phyloP scores from a whole-genome alignment of 2,113 vertebrate genomes.

The Desmodus rotundus region DNA sequence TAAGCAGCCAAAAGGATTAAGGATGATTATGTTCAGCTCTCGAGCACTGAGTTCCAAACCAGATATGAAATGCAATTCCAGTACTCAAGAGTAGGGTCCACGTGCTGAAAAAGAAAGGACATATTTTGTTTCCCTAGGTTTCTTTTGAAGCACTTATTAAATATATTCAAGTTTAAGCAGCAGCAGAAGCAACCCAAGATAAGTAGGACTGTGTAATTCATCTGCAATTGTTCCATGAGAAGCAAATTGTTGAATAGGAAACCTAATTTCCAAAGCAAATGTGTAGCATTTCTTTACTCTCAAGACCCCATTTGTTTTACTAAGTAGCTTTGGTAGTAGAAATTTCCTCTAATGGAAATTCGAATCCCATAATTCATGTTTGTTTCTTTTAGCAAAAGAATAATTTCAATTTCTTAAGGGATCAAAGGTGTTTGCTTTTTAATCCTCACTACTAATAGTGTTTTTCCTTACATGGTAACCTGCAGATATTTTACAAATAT shows the following conservation, averaged over 20 bases:
- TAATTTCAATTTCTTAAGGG: neutral
- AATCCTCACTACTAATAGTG: neutral
- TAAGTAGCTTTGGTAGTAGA: neutral
- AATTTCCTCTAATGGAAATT: neutral
- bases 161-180: conserved; percentile 50
- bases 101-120: conserved; percentile 36
- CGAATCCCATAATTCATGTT: neutral
- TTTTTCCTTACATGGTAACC: neutral
- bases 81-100: conserved; percentile 32
- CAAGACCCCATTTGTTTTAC: neutral
- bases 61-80: conserved; percentile 71
- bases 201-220: neutral
- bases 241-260: neutral
- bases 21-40: conserved; percentile 64
- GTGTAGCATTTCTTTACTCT: neutral
- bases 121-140: neutral
- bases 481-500: neutral
- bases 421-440: neutral
- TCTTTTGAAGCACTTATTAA: conserved; percentile 63
- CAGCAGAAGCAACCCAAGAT: conserved; percentile 49
- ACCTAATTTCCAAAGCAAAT: conserved; percentile 1
- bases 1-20: conserved; percentile 78
- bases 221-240: neutral
- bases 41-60: conserved; percentile 59
- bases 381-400: neutral